Evolutionary conservation across 2,888 invertebrate genomes (phyloP).

Genomic region (Epirrhoe alternata): DNA sequence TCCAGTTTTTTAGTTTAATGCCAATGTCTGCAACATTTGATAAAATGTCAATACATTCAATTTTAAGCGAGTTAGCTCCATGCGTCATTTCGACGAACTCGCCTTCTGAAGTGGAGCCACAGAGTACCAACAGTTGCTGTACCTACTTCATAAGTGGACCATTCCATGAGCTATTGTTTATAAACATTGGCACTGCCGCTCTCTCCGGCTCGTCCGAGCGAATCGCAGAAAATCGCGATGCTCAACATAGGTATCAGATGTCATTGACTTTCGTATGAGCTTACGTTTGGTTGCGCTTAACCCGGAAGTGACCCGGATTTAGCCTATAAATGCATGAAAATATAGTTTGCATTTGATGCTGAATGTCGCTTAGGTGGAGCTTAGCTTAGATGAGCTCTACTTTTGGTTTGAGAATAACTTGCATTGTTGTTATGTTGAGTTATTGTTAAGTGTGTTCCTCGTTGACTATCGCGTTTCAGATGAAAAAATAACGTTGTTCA

Average conservation of each 20-base stretch:
- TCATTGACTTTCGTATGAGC: conserved; percentile 53
- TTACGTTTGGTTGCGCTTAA: conserved; percentile 9
- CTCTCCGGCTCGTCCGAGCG: conserved; percentile 45
- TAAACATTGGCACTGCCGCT: conserved; percentile 59
- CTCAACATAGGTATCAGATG: conserved; percentile 46
- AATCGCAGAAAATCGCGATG: conserved; percentile 52
- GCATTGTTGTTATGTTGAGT: too few species aligned
- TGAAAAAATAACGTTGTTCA: not conserved
- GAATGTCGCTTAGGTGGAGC: too few species aligned
- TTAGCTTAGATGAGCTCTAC: not conserved
- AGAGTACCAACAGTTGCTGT: conserved; percentile 16
- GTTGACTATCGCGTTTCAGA: not conserved
- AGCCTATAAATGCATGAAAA: not conserved
- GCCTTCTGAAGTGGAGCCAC: conserved; percentile 52
- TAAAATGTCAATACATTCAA: conserved; percentile 6
- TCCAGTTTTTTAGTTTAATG: not conserved
- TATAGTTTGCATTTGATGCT: not conserved
- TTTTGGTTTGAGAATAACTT: not conserved
- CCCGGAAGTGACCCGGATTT: conserved; percentile 21
- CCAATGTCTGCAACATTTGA: not conserved
- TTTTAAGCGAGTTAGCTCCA: conserved; percentile 1
- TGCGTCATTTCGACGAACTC: conserved; percentile 53
- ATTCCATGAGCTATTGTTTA: conserved; percentile 63
- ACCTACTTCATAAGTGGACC: conserved; percentile 34
- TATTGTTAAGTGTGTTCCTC: too few species aligned